Base-by-base conservation (phyloP, 1,140 invertebrate genomes). In the Brachionus asplanchnoidis region DNA sequence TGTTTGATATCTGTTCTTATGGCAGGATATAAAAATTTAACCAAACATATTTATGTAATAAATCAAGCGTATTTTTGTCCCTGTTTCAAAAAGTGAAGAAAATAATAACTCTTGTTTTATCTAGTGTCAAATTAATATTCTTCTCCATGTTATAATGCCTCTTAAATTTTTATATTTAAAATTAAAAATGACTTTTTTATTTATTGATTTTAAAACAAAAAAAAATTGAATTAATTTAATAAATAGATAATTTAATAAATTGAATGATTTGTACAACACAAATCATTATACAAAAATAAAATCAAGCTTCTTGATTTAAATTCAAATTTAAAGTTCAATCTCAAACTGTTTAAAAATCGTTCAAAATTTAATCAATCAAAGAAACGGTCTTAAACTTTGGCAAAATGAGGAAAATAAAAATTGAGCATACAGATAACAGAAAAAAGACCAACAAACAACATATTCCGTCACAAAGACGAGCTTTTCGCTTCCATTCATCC, bases 401-500 rank as follows among this genome's bases (percentile, higher is more conserved):
- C 17, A 82, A 68, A 26, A 82, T 82, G 7, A 82, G 7, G 28
- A 82, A 82, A 14, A 82, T 82, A 65, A 82, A 82, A 17, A 82
- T 46, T 3, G 79, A 82, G 60, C 79, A 82, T 28, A 82, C 32
- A 42, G 23, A 23, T 60, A 82, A 44, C 28, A 82, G 53, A 68
- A 82, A 82, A 46, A 82, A 82, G 5, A 82, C 79, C 26, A 82
- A 68, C 42, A 82, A 68, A 65, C 79, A 82, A 28, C 79, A 82
- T 17, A 82, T 82, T 40, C 53, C 79, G 44, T 82, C 79, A 23
- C 79, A 82, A 12, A 82, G 42, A 82, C 79, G 79, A 17, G 79
- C 79, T 36, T 82, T 82, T 1, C 79, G 20, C 40, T 82, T 82
- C 79, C 79, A 82, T 36, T 82, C 79, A 20, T 82, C 79, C 65